Base-by-base conservation (phyloP, 2,888 invertebrate species). In the Lumbricus terrestris region DNA sequence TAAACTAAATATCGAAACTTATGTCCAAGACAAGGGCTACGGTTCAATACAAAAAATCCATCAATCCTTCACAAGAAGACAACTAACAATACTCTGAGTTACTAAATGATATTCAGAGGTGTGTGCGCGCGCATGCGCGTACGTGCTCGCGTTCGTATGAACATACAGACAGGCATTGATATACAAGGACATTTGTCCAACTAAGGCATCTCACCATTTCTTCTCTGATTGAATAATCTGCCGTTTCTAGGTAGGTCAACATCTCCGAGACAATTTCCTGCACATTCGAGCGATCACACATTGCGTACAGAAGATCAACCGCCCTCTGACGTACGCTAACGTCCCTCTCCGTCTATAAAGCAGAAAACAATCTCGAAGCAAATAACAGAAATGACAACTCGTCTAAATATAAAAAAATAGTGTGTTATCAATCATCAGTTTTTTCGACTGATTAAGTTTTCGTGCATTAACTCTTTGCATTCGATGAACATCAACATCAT, bases 201-300 rank as follows among this genome's bases (percentile, higher is more conserved):
- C 29, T 1, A n/a, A 69, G 69, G 69, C n/a, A 69, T 23, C 91
- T 42, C 92, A 96, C 99, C 99, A 99, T 99, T 96, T 99, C 99
- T 96, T 99, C 99, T 93, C 99, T 96, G 93, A 99, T 99, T 40
- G 99, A 99, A 95, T 99, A 99, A 95, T 99, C 99, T 90, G 99
- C 99, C 38, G 99, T 98, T 96, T 99, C 99, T 93, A 99, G 96
- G 95, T 99, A 99, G 94, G 98, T 97, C 93, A 99, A 96, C 99
- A 99, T 99, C 96, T 99, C 99, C 94, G 98, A 98, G 11, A 99
- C 99, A 95, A 99, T 99, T 96, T 99, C 99, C 95, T 99, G 98
- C 37, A 99, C 98, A 96, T 99, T 99, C 93, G 98, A 98, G 94
- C 98, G 97, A 95, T 99, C 99, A 96, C 99, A 99, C 99, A 99